Conservation (phyloP, 1,140 invertebrate genomes). For the Papilio dardanus region DNA sequence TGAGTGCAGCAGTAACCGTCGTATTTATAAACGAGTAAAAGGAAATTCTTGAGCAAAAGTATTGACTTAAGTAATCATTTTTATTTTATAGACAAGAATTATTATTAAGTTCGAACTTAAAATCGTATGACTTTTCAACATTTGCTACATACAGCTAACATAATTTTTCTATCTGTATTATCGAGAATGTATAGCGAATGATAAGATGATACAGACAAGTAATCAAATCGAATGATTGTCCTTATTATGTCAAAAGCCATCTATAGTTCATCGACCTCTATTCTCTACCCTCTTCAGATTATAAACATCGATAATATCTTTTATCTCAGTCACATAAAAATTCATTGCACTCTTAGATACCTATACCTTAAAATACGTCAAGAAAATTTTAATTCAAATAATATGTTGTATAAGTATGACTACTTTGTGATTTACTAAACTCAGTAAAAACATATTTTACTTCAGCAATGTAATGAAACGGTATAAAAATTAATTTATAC, state of each 20-base stretch:
- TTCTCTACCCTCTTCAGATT: neutral
- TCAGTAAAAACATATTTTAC: neutral
- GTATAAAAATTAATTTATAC: constrained; percentile 13
- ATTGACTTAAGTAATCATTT: no score
- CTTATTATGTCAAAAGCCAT: neutral
- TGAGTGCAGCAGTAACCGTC: no score
- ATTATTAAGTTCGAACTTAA: no score
- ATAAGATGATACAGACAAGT: neutral
- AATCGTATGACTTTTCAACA: no score
- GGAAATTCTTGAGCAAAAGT: no score
- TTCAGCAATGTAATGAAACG: neutral
- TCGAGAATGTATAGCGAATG: neutral
- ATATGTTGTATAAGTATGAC: neutral
- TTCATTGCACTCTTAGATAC: neutral
- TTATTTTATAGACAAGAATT: no score
- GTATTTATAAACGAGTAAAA: no score
- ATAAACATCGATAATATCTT: neutral
- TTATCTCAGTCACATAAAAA: neutral
- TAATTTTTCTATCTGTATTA: no score
- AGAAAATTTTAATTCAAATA: neutral
- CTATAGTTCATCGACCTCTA: neutral
- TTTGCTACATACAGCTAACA: no score
- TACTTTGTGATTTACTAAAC: neutral
- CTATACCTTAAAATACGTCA: no score
- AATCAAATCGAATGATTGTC: neutral